Evolutionary conservation across 2,888 invertebrate genomes (phyloP).

Genomic region (Tridacna gigas): DNA sequence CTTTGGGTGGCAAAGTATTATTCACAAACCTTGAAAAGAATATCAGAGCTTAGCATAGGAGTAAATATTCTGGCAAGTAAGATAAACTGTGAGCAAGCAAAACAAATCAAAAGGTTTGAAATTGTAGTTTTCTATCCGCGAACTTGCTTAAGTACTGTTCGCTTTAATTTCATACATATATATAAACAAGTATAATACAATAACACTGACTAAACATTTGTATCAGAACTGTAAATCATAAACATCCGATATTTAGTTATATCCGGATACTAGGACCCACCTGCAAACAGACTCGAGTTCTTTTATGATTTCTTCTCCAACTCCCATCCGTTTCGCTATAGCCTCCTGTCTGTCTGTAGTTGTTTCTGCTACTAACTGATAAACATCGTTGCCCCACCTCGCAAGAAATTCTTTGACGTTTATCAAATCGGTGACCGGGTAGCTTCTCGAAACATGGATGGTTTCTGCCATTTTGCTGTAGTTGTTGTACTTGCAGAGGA

Average conservation of each 20-base stretch:
- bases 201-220: not conserved
- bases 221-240: not conserved
- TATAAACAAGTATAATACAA: not conserved
- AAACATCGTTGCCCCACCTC: constrained; percentile 62
- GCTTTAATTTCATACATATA: too few relatives aligned
- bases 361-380: constrained; percentile 36
- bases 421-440: constrained; percentile 43
- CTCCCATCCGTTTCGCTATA: constrained; percentile 62
- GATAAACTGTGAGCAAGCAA: too few relatives aligned
- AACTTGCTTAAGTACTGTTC: too few relatives aligned
- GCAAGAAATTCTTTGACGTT: constrained; percentile 65
- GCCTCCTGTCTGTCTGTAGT: constrained; percentile 15
- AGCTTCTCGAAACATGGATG: not conserved
- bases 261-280: constrained; percentile 47
- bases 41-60: too few relatives aligned
- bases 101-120: too few relatives aligned
- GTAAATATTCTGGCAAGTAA: too few relatives aligned
- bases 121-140: too few relatives aligned
- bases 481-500: not conserved
- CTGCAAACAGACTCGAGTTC: constrained; percentile 74
- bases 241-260: not conserved
- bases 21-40: too few relatives aligned
- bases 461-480: not conserved
- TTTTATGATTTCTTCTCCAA: constrained; percentile 69
- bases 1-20: too few relatives aligned